Conservation (phyloP, 2,113 vertebrate genomes). For the Platichthys flesus region DNA sequence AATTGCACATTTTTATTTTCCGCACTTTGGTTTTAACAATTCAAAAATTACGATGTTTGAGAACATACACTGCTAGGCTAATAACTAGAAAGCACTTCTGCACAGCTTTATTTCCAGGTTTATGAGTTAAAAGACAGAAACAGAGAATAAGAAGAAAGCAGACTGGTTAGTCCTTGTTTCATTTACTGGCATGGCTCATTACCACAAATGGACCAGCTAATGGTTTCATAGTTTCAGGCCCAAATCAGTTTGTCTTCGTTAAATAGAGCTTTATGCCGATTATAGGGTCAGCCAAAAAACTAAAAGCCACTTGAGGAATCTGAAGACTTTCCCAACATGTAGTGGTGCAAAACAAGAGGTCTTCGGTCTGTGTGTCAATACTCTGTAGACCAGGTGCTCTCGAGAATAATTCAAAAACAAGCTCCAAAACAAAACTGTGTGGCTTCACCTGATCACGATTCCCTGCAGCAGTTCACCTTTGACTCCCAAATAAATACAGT, state of each 20-base stretch:
- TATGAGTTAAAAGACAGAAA: not conserved
- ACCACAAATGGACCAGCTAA: constrained; percentile 10
- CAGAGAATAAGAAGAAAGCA: not conserved
- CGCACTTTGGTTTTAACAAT: constrained; percentile 18
- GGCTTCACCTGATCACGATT: too few relatives aligned
- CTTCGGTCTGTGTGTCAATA: too few relatives aligned
- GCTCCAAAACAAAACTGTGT: too few relatives aligned
- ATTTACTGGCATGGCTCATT: not conserved
- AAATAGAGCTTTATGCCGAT: not conserved
- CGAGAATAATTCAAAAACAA: too few relatives aligned
- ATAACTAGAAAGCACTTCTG: not conserved
- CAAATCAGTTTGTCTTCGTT: not conserved
- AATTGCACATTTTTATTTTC: too few relatives aligned
- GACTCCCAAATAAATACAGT: too few relatives aligned
- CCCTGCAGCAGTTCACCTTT: too few relatives aligned
- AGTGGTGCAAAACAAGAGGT: too few relatives aligned
- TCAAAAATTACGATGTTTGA: constrained; percentile 1
- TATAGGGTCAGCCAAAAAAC: too few relatives aligned
- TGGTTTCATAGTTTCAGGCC: constrained; percentile 6
- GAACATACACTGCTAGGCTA: not conserved
- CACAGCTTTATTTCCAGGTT: not conserved
- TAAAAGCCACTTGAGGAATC: too few relatives aligned
- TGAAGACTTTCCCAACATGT: too few relatives aligned
- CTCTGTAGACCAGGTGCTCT: too few relatives aligned
- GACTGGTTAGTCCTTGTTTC: not conserved